Percentiles rank a stretch among this genome's conserved stretches.
Conservation (phyloP, 2,888 invertebrate genomes). For the Lepidocyrtinus sp. region DNA sequence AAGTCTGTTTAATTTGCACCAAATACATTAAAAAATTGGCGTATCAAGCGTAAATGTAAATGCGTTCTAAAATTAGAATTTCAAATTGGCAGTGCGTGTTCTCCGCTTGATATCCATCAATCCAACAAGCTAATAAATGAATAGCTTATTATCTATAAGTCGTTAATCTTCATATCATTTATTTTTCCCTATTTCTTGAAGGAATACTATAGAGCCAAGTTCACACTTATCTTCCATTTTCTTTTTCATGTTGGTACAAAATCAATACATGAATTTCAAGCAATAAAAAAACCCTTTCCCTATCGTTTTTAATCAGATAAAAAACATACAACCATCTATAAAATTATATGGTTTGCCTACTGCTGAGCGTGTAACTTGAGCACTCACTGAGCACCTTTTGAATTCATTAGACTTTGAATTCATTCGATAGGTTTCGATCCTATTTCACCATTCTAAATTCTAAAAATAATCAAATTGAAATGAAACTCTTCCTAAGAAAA, state of each 20-base stretch:
- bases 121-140: too few species aligned
- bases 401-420: conserved; percentile 5
- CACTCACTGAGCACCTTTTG: conserved; percentile 11
- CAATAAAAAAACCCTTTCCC: conserved; percentile 45
- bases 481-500: conserved; percentile 3
- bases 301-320: conserved; percentile 51
- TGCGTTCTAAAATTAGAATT: background rate
- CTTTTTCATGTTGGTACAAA: background rate
- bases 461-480: conserved; percentile 12
- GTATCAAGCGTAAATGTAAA: background rate
- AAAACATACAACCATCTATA: background rate
- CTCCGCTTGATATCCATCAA: too few species aligned
- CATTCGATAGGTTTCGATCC: background rate
- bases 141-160: too few species aligned
- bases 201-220: conserved; percentile 29
- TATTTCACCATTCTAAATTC: conserved; percentile 8
- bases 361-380: conserved; percentile 12
- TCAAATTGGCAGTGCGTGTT: conserved; percentile 1
- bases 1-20: background rate
- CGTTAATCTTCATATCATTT: background rate
- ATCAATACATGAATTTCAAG: background rate
- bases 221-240: background rate
- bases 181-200: conserved; percentile 15
- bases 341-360: conserved; percentile 17
- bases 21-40: conserved; percentile 7